Evolutionary conservation across 2,113 vertebrate genomes (phyloP).

Genomic region (Heliornis fulica): DNA sequence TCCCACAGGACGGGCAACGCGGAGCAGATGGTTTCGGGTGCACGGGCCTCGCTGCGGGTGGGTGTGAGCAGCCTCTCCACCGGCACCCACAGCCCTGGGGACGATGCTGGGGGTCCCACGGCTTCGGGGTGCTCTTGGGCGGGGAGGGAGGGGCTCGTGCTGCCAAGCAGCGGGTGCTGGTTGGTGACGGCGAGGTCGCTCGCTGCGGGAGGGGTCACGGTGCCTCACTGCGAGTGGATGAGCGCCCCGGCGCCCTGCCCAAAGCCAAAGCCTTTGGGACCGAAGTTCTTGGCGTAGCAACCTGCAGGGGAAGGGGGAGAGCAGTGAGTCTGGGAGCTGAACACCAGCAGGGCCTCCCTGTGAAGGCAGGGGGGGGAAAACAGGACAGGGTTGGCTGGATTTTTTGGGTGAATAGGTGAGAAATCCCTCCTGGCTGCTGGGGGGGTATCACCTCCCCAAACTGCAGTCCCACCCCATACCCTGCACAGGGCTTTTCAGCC

Average conservation of each 20-base stretch:
- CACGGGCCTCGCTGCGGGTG: background rate
- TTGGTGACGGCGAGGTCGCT: background rate
- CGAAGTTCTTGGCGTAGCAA: constrained; percentile 94
- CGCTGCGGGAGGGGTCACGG: background rate
- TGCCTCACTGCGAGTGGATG: constrained; percentile 83
- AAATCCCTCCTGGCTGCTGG: too few relatives aligned
- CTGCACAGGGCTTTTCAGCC: background rate
- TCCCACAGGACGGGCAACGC: background rate
- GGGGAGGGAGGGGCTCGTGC: background rate
- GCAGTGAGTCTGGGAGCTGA: background rate
- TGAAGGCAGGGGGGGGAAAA: background rate
- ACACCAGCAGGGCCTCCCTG: accelerated
- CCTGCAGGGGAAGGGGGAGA: constrained; percentile 66
- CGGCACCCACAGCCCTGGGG: background rate
- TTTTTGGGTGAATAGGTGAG: background rate
- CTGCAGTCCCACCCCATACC: background rate
- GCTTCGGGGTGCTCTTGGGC: background rate
- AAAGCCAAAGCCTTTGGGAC: constrained; percentile 94
- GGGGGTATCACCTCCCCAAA: background rate
- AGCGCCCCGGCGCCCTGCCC: constrained; percentile 90
- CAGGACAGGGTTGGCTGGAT: background rate
- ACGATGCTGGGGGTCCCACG: background rate
- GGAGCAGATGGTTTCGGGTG: background rate
- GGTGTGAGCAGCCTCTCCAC: background rate
- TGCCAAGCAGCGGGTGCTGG: constrained; percentile 4